Evolutionary conservation across 2,797 vertebrate genomes (phyloP), one percentile per base, ranked within the genome.

Genomic region (Serranus cabrilla): DNA sequence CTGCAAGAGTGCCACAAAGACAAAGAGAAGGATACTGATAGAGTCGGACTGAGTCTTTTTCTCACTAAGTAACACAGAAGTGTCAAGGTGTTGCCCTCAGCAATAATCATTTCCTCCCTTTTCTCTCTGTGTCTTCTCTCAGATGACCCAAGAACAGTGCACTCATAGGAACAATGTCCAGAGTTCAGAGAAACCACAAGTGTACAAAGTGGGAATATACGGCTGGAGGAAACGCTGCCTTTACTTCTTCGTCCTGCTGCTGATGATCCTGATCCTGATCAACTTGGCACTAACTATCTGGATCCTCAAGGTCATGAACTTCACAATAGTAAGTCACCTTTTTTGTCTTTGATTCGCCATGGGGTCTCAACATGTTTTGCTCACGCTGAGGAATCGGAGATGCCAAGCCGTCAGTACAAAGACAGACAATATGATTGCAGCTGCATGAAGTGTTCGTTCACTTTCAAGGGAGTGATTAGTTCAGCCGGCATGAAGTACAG

Each of bases 241-340:
- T 89, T 99, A 99, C 94, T 98, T 99, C 95, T 98, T 99, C 78
- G 97, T 99, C 82, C 96, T 99, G 74, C 96, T 99, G 84, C 96
- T 99, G 86, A 99, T 99, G 98, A 97, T 98, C 93, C 96, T 99
- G 89, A 99, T 99, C 91, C 96, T 99, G 93, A 96, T 99, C 96
- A 99, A 99, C 95, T 94, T 99, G 93, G 98, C 98, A 37, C 96
- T 99, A 91, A 99, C 98, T 92, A 98, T 99, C 96, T 99, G 98
- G 98, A 99, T 99, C 94, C 97, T 99, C 91, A 99, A 99, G 92
- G 98, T 99, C 95, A 99, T 99, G 98, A 99, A 99, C 96, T 99
- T 99, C 96, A 98, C 97, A 91, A 98, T 98, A 86, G 98, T 99
- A 96, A 99, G 98, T 98, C 85, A 0, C 3, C 17, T 18, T 7